A percentile compares a stretch with the other conserved stretches of the same genome.
phyloP scores from a whole-genome alignment of 2,888 invertebrate genomes.

The Nemoura dubitans region DNA sequence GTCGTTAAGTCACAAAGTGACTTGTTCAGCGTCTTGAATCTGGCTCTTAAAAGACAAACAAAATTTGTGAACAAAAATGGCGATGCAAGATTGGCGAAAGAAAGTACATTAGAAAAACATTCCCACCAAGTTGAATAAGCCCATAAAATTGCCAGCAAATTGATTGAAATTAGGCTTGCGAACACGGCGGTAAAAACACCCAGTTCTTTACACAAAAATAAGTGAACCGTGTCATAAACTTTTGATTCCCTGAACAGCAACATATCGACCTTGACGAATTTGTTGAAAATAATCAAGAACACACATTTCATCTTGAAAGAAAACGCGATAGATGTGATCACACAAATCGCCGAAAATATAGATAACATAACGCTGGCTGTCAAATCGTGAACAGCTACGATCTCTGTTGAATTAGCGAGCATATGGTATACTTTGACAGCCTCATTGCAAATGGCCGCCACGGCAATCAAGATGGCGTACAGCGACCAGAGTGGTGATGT shows the following conservation, averaged over 20 bases:
- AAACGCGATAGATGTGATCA: background rate
- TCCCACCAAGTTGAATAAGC: no score
- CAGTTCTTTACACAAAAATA: background rate
- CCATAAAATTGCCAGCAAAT: no score
- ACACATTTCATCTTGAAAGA: background rate
- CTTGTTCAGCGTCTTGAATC: background rate
- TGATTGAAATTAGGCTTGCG: no score
- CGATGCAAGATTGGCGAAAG: background rate
- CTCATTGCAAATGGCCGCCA: no score
- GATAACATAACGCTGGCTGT: no score
- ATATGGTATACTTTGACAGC: no score
- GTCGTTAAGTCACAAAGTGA: background rate
- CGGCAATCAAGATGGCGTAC: background rate
- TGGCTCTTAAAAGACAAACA: background rate
- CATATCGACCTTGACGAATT: background rate
- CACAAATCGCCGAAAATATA: no score
- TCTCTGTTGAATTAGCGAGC: no score
- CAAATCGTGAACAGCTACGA: no score
- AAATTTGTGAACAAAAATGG: background rate
- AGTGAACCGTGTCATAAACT: background rate
- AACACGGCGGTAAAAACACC: background rate
- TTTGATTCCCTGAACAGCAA: background rate
- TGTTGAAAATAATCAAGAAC: background rate
- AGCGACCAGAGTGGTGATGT: background rate
- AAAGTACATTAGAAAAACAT: no score